Evolutionary conservation across 1,140 invertebrate genomes (phyloP), one percentile per base, ranked within the genome.

Genomic region (Vanessa tameamea): DNA sequence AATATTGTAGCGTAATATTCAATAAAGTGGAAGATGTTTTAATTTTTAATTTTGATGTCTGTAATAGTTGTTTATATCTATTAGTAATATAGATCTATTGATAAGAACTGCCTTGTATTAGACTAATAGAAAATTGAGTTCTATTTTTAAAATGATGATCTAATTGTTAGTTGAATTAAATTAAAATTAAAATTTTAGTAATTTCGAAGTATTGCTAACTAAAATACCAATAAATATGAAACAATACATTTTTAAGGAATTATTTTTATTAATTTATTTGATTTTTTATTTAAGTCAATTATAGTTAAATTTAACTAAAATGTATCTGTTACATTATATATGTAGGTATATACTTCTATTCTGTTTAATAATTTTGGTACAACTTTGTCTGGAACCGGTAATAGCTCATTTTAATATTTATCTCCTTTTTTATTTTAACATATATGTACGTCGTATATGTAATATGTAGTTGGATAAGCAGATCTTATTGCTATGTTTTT

Each of bases 1-100:
- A 37, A 55, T 75, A 57, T 72, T 82, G 77, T 81, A 80, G 64
- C 59, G 65, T 63, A 63, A 31, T 70, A 43, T 47, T 43, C 15
- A 74, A 67, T 16, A 47, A 23, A 13, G 53, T 57, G 53, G 7
- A 53, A 20, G 16, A 53, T 16, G 47, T 61, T 74, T 69, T 15
- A 66, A 66, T 63, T 51, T 20, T 59, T 61, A 51, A 20, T 61
- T 70, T 48, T 6, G 63, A 48, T 47, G n/a, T 50, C 53, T 61
- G 20, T 63, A 48, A 70, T 26, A 67, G 43, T 48, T 59, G 67
- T 61, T 61, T 61, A 13, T 13, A 23, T 37, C 31, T 61, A 37
- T 9, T 61, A 61, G 31, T 61, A 2, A 12, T 69, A 43, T 67
- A 43, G 48, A 23, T 13, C 64, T 69, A 51, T 61, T 63, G 6